Percentiles rank a stretch among this genome's conserved stretches.
phyloP scores from a whole-genome alignment of 2,888 invertebrate genomes.

The Notocelia uddmanniana region DNA sequence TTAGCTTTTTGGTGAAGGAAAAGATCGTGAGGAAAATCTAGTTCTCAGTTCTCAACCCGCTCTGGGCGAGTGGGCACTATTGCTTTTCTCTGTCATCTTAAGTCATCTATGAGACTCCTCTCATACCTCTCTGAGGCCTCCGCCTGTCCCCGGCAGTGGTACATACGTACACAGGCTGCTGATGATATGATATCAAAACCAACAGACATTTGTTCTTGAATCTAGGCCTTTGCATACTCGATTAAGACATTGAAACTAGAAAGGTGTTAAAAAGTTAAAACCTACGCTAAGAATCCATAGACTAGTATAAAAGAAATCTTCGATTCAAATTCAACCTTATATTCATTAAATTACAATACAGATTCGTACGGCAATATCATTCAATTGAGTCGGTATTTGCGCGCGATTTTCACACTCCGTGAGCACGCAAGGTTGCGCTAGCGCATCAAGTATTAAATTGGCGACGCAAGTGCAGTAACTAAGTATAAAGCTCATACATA shows the following conservation, averaged over 20 bases:
- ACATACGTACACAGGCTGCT: too few species aligned
- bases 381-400: neutral
- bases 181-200: too few species aligned
- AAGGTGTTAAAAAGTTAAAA: slow-evolving; percentile 40
- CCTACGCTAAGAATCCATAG: neutral
- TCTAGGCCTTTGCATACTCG: slow-evolving; percentile 6
- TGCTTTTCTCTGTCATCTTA: too few species aligned
- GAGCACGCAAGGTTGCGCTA: slow-evolving; percentile 30
- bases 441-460: slow-evolving; percentile 8
- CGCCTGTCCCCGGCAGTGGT: too few species aligned
- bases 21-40: too few species aligned
- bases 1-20: too few species aligned
- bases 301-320: neutral
- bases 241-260: slow-evolving; percentile 44
- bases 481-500: neutral
- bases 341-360: neutral
- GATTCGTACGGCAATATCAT: neutral
- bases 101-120: too few species aligned
- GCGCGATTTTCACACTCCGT: slow-evolving; percentile 35
- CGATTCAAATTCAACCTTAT: neutral
- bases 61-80: too few species aligned
- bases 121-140: too few species aligned
- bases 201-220: neutral
- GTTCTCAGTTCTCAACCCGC: too few species aligned
- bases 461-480: slow-evolving; percentile 1